phyloP scores from a whole-genome alignment of 2,797 vertebrate species.

The Brotula barbata region DNA sequence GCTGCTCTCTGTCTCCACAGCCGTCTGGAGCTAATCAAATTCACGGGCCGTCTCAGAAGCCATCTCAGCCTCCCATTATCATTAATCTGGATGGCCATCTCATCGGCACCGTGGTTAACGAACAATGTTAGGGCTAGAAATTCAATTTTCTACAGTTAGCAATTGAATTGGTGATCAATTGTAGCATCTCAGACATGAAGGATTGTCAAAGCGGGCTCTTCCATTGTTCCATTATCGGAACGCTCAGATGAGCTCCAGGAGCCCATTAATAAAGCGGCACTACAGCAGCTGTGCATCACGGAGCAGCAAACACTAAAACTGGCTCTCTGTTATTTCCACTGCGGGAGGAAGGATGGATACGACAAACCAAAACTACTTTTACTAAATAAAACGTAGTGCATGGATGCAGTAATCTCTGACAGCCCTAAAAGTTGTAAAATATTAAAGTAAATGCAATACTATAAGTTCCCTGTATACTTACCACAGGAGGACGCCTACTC shows the following conservation, averaged over 20 bases:
- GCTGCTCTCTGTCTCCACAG: slow-evolving; percentile 76
- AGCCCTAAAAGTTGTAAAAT: not conserved
- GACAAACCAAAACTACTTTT: slow-evolving; percentile 45
- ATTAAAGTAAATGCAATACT: slow-evolving; percentile 9
- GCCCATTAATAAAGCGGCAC: slow-evolving; percentile 75
- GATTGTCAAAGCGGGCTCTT: slow-evolving; percentile 73
- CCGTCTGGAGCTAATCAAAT: slow-evolving; percentile 84
- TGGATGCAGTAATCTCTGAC: slow-evolving; percentile 1
- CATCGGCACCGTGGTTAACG: slow-evolving; percentile 84
- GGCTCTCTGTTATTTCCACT: slow-evolving; percentile 39
- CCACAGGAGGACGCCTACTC: slow-evolving; percentile 10
- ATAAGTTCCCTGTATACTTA: not conserved
- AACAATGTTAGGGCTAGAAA: slow-evolving; percentile 84
- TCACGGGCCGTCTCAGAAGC: slow-evolving; percentile 78
- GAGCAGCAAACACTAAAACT: slow-evolving; percentile 37
- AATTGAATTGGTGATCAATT: slow-evolving; percentile 84
- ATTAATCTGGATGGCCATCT: slow-evolving; percentile 84
- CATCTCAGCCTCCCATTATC: slow-evolving; percentile 81
- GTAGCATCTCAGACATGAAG: slow-evolving; percentile 76
- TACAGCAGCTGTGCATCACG: slow-evolving; percentile 56
- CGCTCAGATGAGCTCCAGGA: slow-evolving; percentile 76
- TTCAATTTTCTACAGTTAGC: slow-evolving; percentile 84
- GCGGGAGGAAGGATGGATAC: slow-evolving; percentile 15
- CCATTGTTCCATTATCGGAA: slow-evolving; percentile 78
- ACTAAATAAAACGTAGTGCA: slow-evolving; percentile 47